Evolutionary conservation across 2,888 invertebrate genomes (phyloP), one percentile per base, ranked within the genome.

Genomic region (Taphrorychus bicolor): DNA sequence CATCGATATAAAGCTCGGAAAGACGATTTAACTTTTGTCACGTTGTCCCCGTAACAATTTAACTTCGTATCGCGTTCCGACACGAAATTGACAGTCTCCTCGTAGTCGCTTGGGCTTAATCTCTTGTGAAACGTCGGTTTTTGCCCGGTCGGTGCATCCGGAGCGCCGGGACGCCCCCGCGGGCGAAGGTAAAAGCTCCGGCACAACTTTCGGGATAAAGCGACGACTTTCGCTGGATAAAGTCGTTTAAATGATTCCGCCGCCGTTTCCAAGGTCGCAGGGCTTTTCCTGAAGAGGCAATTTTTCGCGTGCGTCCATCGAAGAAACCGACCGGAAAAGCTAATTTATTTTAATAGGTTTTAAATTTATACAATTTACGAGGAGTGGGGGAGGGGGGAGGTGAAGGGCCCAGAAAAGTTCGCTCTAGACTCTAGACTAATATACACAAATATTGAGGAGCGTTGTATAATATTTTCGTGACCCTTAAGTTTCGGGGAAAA

Each of bases 341-440:
- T 77, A 78, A 79, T 78, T 77, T 76, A 79, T 80, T 79, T 79
- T 79, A 80, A 80, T 79, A 76, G 74, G 73, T 78, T 78, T 77
- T 78, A 79, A 80, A 80, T 80, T 80, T 80, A 80, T 80, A 79
- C 79, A 79, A 79, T 79, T 80, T 65, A 59, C 54, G n/a, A n/a
- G n/a, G n/a, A 42, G 54, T 45, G 59, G 59, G 42, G 52, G 51
- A 40, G n/a, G n/a, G n/a, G n/a, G n/a, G n/a, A n/a, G n/a, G n/a
- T n/a, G n/a, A n/a, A n/a, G n/a, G n/a, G n/a, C n/a, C n/a, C n/a
- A n/a, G 51, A 17, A 41, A 52, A 58, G 64, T 51, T 40, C 23
- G 52, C 58, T 40, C 63, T 19, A 51, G 56, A 64, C 56, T 63
- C 56, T n/a, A n/a, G 57, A 64, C 64, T 56, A 17, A 40, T 49